Percentiles rank a stretch among this genome's conserved stretches.
Conservation (phyloP, 2,888 invertebrate genomes). For the Lasioglossum oenotherae region DNA sequence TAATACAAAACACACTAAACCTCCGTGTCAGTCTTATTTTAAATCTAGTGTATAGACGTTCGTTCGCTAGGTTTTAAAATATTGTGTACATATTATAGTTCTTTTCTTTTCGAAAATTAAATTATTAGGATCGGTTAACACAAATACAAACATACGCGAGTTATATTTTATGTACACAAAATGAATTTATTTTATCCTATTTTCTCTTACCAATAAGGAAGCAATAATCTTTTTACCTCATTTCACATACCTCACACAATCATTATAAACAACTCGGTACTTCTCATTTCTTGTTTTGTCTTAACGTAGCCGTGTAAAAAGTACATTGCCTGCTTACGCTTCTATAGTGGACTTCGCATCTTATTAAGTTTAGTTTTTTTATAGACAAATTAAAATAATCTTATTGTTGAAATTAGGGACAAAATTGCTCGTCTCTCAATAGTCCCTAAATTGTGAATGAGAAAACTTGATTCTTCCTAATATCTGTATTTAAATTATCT, state of each 20-base stretch:
- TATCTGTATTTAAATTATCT: constrained; percentile 70
- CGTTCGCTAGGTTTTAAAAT: constrained; percentile 63
- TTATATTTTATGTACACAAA: constrained; percentile 78
- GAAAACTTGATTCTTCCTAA: constrained; percentile 65
- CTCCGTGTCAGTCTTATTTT: constrained; percentile 70
- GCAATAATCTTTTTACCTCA: constrained; percentile 80
- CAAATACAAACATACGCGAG: constrained; percentile 68
- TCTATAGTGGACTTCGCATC: constrained; percentile 70
- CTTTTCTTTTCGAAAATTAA: constrained; percentile 60
- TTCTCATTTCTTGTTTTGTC: constrained; percentile 60
- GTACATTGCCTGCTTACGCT: constrained; percentile 80
- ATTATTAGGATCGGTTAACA: constrained; percentile 70
- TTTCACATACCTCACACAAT: constrained; percentile 70
- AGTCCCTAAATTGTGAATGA: constrained; percentile 60
- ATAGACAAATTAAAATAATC: constrained; percentile 82
- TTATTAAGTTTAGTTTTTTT: constrained; percentile 75
- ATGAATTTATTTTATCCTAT: constrained; percentile 80
- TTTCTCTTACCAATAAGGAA: constrained; percentile 79
- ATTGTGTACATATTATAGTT: constrained; percentile 65
- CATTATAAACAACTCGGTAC: constrained; percentile 74
- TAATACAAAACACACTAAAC: constrained; percentile 62
- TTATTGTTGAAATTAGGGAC: constrained; percentile 76
- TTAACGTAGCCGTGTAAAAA: constrained; percentile 78
- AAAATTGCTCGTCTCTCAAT: constrained; percentile 49
- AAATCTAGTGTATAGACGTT: constrained; percentile 70